Percentiles rank a stretch among this genome's conserved stretches.
Conservation (phyloP, 2,797 vertebrate genomes). For the Periparus ater region DNA sequence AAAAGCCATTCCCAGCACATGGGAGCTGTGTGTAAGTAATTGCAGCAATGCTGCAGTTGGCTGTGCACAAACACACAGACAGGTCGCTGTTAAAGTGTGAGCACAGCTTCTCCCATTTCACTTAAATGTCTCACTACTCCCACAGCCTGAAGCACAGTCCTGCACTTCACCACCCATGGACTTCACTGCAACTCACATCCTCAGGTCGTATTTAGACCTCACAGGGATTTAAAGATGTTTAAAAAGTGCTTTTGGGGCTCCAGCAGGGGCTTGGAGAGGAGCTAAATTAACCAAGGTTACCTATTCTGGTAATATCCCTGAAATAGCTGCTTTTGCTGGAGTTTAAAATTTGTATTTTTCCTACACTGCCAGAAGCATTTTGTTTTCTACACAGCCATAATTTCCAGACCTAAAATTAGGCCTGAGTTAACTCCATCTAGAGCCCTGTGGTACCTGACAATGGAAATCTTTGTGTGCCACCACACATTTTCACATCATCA, state of each 20-base stretch:
- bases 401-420: constrained; percentile 50
- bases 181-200: neutral
- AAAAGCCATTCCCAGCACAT: neutral
- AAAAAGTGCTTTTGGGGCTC: neutral
- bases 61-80: neutral
- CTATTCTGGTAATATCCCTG: neutral
- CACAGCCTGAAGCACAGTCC: neutral
- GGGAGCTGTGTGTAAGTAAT: neutral
- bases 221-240: neutral
- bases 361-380: constrained; percentile 40
- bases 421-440: constrained; percentile 40
- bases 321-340: neutral
- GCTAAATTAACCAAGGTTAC: neutral
- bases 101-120: neutral
- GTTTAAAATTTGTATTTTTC: constrained; percentile 53
- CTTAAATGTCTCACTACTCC: neutral
- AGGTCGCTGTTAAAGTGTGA: neutral
- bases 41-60: neutral
- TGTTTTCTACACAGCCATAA: constrained; percentile 33
- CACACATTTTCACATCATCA: constrained; percentile 44
- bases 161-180: neutral
- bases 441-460: constrained; percentile 51
- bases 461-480: constrained; percentile 60
- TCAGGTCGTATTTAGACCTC: neutral
- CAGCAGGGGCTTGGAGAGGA: neutral